Conservation (phyloP, 2,797 vertebrate species). For the Fratercula arctica region DNA sequence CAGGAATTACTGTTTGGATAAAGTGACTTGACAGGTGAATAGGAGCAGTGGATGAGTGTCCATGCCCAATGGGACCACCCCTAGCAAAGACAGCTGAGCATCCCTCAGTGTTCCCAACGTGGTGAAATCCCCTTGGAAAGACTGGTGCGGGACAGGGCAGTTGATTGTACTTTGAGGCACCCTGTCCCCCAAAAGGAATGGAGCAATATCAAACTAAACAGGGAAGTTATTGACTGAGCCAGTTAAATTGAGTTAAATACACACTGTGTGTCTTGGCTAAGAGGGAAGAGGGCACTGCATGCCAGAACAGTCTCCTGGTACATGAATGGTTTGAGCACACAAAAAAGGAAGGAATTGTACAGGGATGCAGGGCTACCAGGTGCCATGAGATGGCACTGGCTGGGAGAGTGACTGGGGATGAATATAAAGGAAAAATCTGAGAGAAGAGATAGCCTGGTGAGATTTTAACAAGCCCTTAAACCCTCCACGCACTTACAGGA, state of each 20-base stretch:
- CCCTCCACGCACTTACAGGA: neutral
- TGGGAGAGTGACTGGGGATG: neutral
- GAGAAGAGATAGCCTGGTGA: neutral
- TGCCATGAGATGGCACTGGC: neutral
- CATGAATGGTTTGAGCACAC: neutral
- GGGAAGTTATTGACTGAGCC: neutral
- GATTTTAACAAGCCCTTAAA: neutral
- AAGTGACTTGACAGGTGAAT: constrained; percentile 19
- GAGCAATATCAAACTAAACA: neutral
- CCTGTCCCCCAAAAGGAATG: neutral
- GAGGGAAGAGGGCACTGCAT: neutral
- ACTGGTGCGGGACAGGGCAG: neutral
- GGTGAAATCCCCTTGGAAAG: neutral
- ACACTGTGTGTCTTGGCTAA: neutral
- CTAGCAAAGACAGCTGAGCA: neutral
- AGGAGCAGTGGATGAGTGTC: neutral
- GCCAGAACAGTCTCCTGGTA: neutral
- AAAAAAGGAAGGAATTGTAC: neutral
- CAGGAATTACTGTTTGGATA: constrained; percentile 12
- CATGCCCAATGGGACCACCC: rapidly evolving
- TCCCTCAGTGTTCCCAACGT: neutral
- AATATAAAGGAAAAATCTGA: neutral
- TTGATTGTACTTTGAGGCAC: neutral
- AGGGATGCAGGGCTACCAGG: neutral
- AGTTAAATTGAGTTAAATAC: neutral